Evolutionary conservation across 2,888 invertebrate species (phyloP).

Genomic region (Germaria angustata): DNA sequence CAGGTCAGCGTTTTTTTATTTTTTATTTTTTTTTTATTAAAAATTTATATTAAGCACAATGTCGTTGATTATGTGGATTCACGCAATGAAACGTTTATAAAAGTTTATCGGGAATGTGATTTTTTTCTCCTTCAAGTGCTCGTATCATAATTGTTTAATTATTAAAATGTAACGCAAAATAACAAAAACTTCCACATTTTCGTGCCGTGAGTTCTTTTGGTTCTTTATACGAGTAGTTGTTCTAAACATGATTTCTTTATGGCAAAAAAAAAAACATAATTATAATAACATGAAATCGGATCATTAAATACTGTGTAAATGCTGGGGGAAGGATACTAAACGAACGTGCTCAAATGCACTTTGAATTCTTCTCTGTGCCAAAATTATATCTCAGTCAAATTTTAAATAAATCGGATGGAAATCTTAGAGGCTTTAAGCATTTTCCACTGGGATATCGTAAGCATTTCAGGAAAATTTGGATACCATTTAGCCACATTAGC

Average conservation of each 20-base stretch:
- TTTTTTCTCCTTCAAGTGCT: not conserved
- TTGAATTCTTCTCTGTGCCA: too few species aligned
- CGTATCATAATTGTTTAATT: conserved; percentile 42
- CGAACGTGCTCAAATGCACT: too few species aligned
- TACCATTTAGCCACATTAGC: too few species aligned
- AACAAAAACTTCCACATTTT: not conserved
- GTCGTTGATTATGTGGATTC: not conserved
- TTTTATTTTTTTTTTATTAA: too few species aligned
- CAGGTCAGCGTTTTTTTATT: too few species aligned
- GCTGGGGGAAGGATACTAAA: not conserved
- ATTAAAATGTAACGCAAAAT: conserved; percentile 16
- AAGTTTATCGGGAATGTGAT: conserved; percentile 15
- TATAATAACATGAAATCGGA: too few species aligned
- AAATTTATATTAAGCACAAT: too few species aligned
- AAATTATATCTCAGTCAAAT: too few species aligned
- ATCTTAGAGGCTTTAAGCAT: too few species aligned
- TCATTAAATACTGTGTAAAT: not conserved
- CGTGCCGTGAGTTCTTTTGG: conserved; percentile 1
- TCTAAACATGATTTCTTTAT: conserved; percentile 38
- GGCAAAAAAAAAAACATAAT: not conserved
- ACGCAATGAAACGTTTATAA: conserved; percentile 9
- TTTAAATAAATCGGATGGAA: too few species aligned
- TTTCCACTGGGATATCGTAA: too few species aligned
- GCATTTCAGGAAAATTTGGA: too few species aligned
- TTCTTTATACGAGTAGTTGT: conserved; percentile 24